Base-by-base conservation (phyloP, 2,888 invertebrate genomes). In the Palloptera scutellata region DNA sequence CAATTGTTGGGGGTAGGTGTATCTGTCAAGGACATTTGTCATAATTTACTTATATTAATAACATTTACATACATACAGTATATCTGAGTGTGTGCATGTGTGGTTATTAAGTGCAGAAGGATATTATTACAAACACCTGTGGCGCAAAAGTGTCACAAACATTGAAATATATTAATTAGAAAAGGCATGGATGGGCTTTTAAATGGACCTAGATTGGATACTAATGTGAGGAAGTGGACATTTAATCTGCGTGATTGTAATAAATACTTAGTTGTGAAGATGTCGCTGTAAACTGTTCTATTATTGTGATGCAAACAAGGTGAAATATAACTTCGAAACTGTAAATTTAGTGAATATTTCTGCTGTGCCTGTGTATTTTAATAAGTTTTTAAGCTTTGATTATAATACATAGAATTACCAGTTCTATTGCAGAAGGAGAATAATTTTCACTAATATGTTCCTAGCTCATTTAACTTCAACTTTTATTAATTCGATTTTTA, bases 401-500 rank as follows among this genome's bases (percentile, higher is more conserved):
- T n/a, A n/a, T n/a, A n/a, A n/a, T n/a, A n/a, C n/a, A n/a, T n/a
- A n/a, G n/a, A n/a, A n/a, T n/a, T n/a, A n/a, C n/a, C n/a, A n/a
- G n/a, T n/a, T n/a, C n/a, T n/a, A n/a, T n/a, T n/a, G 30, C 2
- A 58, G 17, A 19, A 53, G 61, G 40, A 67, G 59, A 53, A 41
- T 62, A 63, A 57, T 53, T 59, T 66, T 53, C 43, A 63, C 30
- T 77, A 77, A 77, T 78, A 76, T 78, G 79, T 77, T 71, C 68
- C 69, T 60, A 70, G 69, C 76, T 77, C 81, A 78, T 79, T 81
- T 78, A 78, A 78, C 77, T 72, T 81, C 77, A 80, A 81, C 79
- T 57, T 58, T 81, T 83, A 83, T 83, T 83, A 83, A 84, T 84
- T 81, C 79, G 82, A 78, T 79, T 81, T 83, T 82, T 83, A 83